Conservation (phyloP, 2,113 vertebrate species). For the Heliornis fulica region DNA sequence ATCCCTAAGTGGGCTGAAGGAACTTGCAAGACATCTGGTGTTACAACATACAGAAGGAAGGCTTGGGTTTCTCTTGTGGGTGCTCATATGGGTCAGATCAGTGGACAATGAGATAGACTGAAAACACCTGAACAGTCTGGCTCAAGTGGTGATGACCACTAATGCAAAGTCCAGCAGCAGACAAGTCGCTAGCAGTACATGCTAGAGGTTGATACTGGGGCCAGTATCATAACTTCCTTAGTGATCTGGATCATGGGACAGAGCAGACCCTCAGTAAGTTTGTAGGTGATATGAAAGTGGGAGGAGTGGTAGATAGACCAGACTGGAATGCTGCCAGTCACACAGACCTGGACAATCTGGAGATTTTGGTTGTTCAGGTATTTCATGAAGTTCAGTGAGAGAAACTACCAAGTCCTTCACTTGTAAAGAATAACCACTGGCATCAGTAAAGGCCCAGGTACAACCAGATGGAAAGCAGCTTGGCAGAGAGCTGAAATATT, state of each 20-base stretch:
- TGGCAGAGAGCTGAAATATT: not conserved
- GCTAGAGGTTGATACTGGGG: not conserved
- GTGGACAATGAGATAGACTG: not conserved
- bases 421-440: not conserved
- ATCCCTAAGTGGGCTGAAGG: not conserved
- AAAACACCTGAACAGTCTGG: fast-evolving
- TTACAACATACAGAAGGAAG: not conserved
- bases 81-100: not conserved
- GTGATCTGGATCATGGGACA: not conserved
- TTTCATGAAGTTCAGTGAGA: not conserved
- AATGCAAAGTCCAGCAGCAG: not conserved
- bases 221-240: not conserved
- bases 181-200: not conserved
- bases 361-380: not conserved
- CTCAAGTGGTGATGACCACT: not conserved
- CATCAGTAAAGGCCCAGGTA: not conserved
- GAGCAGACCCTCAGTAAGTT: not conserved
- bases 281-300: not conserved
- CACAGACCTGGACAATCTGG: not conserved
- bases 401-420: not conserved
- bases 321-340: not conserved
- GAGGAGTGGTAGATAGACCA: not conserved
- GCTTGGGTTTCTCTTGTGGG: not conserved
- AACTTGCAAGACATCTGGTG: not conserved
- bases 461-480: not conserved